Evolutionary conservation across 2,888 invertebrate species (phyloP).

Genomic region (Loripinus fragilis): DNA sequence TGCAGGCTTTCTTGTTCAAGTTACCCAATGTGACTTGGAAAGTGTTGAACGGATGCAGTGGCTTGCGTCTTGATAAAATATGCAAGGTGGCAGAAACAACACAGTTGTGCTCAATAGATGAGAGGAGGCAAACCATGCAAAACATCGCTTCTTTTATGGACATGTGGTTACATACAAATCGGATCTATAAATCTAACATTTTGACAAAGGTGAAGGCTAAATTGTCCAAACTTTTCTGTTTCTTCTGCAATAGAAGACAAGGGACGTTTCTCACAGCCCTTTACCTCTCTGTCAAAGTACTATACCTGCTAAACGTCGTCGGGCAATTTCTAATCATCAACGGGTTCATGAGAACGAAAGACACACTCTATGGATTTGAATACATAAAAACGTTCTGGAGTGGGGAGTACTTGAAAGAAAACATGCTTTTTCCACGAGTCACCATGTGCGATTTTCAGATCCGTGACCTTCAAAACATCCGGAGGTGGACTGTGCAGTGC

Average conservation of each 20-base stretch:
- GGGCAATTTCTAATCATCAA: conserved; percentile 67
- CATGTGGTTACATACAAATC: conserved; percentile 62
- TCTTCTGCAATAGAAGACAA: conserved; percentile 61
- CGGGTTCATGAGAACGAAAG: conserved; percentile 63
- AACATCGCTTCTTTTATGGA: conserved; percentile 62
- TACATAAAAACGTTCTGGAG: conserved; percentile 51
- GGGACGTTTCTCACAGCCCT: conserved; percentile 66
- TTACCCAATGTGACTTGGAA: conserved; percentile 66
- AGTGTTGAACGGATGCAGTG: conserved; percentile 61
- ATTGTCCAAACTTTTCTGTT: conserved; percentile 55
- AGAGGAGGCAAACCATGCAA: conserved; percentile 46
- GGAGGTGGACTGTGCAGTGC: conserved; percentile 62
- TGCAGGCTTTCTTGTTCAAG: conserved; percentile 69
- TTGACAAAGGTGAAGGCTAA: conserved; percentile 53
- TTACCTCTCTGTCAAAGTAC: conserved; percentile 63
- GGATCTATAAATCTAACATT: conserved; percentile 59
- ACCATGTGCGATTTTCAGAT: conserved; percentile 69
- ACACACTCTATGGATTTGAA: conserved; percentile 61
- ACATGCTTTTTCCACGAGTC: conserved; percentile 67
- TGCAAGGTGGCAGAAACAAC: conserved; percentile 45
- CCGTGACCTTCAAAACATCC: conserved; percentile 58
- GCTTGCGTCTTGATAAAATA: conserved; percentile 60
- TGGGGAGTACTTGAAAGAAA: conserved; percentile 53
- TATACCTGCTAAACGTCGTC: conserved; percentile 64
- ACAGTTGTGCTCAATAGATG: conserved; percentile 34